Evolutionary conservation across 2,888 invertebrate species (phyloP), one percentile per base, ranked within the genome.

Genomic region (Eupithecia pulchellata): DNA sequence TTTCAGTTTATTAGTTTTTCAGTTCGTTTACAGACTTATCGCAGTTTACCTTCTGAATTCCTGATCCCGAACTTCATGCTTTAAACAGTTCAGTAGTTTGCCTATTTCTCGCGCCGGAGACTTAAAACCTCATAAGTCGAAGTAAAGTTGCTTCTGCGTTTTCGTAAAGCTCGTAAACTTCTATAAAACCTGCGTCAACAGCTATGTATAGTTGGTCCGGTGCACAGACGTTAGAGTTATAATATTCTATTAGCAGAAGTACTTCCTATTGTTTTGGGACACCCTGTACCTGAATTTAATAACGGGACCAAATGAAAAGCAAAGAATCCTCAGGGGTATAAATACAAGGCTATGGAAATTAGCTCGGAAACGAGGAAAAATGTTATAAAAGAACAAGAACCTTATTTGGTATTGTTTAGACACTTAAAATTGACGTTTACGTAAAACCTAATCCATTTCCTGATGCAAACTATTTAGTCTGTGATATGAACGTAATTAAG

Each of bases 261-360:
- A 4, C 29, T 8, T 57, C 14, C 0, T 61, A 32, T n/a, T 30
- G 29, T 32, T 60, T 30, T 9, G 8, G 32, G 17, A 11, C 60
- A 60, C 60, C 20, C 32, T n/a, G 60, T 32, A 61, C 61, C 58
- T 62, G 61, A 34, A 42, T 47, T 42, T 66, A 42, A 61, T 32
- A 11, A 36, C 42, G 29, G 4, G 29, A 63, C 39, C 29, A 17
- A 63, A 63, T 63, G 63, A 63, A 61, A 61, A 61, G 61, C 61
- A 61, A 61, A 61, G 61, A 34, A 34, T 32, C 20, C 61, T 6
- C 34, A 13, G 32, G 60, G 61, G 25, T 17, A 61, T 61, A 32
- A 11, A 60, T 20, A 61, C 20, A 61, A 61, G 61, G 61, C 25
- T 36, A 11, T 61, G 20, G 32, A 61, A 34, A 34, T 20, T 25